These are phyloP conservation scores for Carduelis carduelis DNA, from an alignment of 2,797 vertebrate genomes.

Conservation along the genomic window DNA sequence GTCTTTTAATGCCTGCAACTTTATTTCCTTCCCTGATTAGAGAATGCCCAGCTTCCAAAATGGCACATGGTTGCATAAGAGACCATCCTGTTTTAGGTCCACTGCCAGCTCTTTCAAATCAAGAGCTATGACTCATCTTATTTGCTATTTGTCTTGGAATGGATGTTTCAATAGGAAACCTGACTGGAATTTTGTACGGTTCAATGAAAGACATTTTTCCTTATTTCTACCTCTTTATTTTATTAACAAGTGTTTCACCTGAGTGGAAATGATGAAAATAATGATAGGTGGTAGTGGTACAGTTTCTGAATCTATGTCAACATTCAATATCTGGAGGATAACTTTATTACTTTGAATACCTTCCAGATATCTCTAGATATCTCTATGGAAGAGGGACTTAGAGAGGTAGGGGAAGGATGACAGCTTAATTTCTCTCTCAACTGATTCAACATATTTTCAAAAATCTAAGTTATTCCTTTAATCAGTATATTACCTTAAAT, in stretches of 20 bases:
- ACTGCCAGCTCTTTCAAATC: not conserved
- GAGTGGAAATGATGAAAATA: not conserved
- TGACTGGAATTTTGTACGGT: not conserved
- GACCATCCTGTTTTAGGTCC: not conserved
- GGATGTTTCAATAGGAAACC: not conserved
- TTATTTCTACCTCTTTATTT: not conserved
- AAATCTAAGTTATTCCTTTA: not conserved
- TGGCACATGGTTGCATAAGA: rapidly evolving
- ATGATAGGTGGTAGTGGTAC: not conserved
- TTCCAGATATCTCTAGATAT: not conserved
- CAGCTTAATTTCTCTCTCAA: not conserved
- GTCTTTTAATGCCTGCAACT: not conserved
- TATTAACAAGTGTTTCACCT: not conserved
- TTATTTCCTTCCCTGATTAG: not conserved
- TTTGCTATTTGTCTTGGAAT: not conserved
- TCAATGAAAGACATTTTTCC: not conserved
- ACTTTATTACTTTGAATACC: not conserved
- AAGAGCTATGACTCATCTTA: not conserved
- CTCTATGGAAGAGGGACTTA: not conserved
- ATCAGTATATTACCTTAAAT: not conserved
- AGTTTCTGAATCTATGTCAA: not conserved
- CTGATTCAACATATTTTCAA: rapidly evolving
- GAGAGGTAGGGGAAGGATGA: not conserved
- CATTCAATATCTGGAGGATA: not conserved
- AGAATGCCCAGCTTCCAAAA: not conserved